Evolutionary conservation across 2,888 invertebrate genomes (phyloP).

Genomic region (Pardosa pseudoannulata): DNA sequence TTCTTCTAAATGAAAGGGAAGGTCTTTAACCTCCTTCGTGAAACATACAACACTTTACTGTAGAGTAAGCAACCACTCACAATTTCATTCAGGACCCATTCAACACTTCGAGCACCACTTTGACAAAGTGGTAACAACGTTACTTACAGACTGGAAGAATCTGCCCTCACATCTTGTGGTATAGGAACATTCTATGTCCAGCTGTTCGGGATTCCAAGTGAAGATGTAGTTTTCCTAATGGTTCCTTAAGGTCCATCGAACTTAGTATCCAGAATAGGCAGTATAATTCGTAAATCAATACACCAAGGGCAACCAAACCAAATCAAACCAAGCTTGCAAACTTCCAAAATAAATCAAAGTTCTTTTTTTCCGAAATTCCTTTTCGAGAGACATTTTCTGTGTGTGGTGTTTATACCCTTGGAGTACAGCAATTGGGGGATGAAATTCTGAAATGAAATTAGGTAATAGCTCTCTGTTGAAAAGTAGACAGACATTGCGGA

Average conservation of each 20-base stretch:
- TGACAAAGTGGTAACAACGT: not conserved
- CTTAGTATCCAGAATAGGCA: not conserved
- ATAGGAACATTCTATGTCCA: not conserved
- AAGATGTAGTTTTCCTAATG: not conserved
- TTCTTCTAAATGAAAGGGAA: no score
- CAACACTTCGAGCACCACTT: not conserved
- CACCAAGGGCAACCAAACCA: not conserved
- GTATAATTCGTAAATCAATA: not conserved
- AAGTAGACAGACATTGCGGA: not conserved
- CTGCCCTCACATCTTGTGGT: not conserved
- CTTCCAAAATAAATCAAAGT: no score
- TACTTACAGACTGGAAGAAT: conserved; percentile 1
- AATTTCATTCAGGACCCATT: not conserved
- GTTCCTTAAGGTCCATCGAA: not conserved
- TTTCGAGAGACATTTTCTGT: not conserved
- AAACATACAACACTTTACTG: no score
- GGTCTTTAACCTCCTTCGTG: no score
- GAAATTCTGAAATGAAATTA: not conserved
- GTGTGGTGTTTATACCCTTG: not conserved
- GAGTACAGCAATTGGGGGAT: not conserved
- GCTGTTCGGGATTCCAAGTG: not conserved
- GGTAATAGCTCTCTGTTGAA: not conserved
- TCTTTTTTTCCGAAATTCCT: no score
- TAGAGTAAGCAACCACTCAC: no score
- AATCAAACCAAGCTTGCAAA: not conserved